phyloP scores from a whole-genome alignment of 1,140 invertebrate species.

The Pygmarrhopalites habei region DNA sequence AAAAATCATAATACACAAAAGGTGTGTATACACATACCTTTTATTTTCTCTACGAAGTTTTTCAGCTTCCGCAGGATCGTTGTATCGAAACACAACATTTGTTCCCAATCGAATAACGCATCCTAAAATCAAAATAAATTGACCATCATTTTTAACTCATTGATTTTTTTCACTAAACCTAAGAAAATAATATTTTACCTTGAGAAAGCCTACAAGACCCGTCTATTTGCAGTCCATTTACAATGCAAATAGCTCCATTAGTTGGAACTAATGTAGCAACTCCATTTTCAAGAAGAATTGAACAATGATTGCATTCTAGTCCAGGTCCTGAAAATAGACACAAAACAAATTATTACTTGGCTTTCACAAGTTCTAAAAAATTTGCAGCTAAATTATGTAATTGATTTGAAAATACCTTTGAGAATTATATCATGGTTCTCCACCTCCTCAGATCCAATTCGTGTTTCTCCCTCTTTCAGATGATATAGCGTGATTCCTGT shows the following conservation, averaged over 20 bases:
- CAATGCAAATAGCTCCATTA: slow-evolving; percentile 65
- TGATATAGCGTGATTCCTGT: slow-evolving; percentile 88
- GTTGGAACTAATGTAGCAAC: slow-evolving; percentile 68
- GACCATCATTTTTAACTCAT: background rate
- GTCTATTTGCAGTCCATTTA: slow-evolving; percentile 70
- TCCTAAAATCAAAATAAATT: slow-evolving; percentile 46
- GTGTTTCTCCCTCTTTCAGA: slow-evolving; percentile 58
- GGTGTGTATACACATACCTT: too few species aligned
- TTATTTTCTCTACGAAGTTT: slow-evolving; percentile 66
- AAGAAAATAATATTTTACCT: slow-evolving; percentile 45
- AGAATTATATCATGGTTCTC: slow-evolving; percentile 65
- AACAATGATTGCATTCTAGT: slow-evolving; percentile 75
- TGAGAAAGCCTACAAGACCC: slow-evolving; percentile 66
- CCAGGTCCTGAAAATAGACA: too few species aligned
- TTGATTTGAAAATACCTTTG: too few species aligned
- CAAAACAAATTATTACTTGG: too few species aligned
- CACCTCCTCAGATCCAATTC: slow-evolving; percentile 60
- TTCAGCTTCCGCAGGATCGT: slow-evolving; percentile 82
- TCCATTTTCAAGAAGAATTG: slow-evolving; percentile 63
- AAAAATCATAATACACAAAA: too few species aligned
- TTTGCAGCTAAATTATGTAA: too few species aligned
- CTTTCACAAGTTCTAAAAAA: too few species aligned
- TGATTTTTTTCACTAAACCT: background rate
- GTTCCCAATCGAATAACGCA: slow-evolving; percentile 79
- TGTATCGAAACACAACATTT: slow-evolving; percentile 89